Conservation (phyloP, 2,888 invertebrate species). For the Pristionchus exspectatus region DNA sequence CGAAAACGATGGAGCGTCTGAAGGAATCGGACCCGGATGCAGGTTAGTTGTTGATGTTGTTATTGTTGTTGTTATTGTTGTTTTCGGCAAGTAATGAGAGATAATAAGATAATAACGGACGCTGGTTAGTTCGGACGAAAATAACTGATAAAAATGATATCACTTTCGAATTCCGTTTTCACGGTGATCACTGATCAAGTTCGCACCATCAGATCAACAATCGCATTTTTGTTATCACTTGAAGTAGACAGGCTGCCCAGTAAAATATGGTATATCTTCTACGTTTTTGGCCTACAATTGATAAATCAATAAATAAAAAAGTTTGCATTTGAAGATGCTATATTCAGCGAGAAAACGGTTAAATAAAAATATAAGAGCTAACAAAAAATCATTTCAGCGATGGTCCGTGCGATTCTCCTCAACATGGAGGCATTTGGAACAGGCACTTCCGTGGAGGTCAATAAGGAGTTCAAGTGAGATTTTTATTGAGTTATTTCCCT, state of each 20-base stretch:
- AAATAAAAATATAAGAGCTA: too few relatives aligned
- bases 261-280: too few relatives aligned
- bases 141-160: too few relatives aligned
- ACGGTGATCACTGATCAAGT: not conserved
- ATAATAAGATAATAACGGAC: too few relatives aligned
- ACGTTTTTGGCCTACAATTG: too few relatives aligned
- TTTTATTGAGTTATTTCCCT: not conserved
- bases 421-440: conserved; percentile 52
- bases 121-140: too few relatives aligned
- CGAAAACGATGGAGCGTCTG: conserved; percentile 79
- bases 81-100: not conserved
- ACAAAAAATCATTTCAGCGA: not conserved
- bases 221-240: too few relatives aligned
- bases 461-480: conserved; percentile 4
- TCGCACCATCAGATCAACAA: not conserved
- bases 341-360: too few relatives aligned
- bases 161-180: too few relatives aligned
- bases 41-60: conserved; percentile 74
- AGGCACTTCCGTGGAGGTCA: not conserved
- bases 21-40: conserved; percentile 80
- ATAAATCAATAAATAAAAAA: too few relatives aligned
- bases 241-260: too few relatives aligned
- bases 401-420: conserved; percentile 6
- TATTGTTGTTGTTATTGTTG: not conserved
- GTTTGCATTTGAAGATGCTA: too few relatives aligned